Conservation (phyloP, 2,888 invertebrate species). For the Mythimna lalbum region DNA sequence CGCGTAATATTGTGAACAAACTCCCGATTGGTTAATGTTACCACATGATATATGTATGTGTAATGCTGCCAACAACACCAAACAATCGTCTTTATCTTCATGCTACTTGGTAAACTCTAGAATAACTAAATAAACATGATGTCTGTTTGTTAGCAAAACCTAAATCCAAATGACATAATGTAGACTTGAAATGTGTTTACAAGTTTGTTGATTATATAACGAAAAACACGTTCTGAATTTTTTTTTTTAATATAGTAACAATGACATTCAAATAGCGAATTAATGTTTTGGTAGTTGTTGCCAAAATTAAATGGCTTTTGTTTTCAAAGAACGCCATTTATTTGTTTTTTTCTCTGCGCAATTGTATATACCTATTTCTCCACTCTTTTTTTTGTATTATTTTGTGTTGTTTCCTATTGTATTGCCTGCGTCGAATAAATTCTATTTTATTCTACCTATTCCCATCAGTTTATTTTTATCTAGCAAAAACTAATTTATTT, state of each 20-base stretch:
- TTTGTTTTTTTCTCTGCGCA: neutral
- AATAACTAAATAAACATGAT: neutral
- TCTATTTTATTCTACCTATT: neutral
- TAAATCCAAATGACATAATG: neutral
- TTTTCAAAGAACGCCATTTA: constrained; percentile 15
- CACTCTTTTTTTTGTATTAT: no score
- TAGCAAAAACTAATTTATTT: no score
- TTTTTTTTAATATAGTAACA: neutral
- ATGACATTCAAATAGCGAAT: neutral
- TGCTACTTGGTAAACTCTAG: neutral
- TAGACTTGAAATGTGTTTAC: neutral
- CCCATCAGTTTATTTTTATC: constrained; percentile 2
- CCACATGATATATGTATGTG: neutral
- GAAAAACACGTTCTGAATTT: neutral
- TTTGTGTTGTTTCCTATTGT: no score
- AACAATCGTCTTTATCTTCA: neutral
- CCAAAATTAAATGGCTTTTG: constrained; percentile 17
- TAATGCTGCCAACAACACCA: neutral
- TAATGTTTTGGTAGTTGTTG: constrained; percentile 16
- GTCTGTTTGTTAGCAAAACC: neutral
- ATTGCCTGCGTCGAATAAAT: no score
- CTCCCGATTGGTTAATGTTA: neutral
- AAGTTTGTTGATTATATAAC: neutral
- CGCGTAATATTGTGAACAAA: neutral
- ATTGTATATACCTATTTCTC: no score